Evolutionary conservation across 2,113 vertebrate species (phyloP).

Genomic region (Nycticorax nycticorax): DNA sequence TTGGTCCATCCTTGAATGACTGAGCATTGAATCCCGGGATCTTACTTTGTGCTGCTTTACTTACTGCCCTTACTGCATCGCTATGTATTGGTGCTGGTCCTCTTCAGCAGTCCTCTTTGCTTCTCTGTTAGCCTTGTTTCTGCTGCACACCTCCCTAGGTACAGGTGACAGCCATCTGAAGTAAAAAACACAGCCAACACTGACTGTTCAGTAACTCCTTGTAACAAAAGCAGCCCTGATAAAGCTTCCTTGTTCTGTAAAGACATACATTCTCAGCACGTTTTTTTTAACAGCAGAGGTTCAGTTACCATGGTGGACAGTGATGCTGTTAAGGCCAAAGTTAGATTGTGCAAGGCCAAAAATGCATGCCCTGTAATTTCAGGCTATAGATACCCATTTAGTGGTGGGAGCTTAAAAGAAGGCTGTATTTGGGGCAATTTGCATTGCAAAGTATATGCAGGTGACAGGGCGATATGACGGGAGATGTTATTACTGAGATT

Average conservation of each 20-base stretch:
- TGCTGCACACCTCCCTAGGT: not conserved
- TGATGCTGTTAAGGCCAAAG: not conserved
- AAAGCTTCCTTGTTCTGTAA: not conserved
- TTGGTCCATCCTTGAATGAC: not conserved
- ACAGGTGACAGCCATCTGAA: not conserved
- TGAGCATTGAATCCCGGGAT: not conserved
- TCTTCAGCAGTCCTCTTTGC: not conserved
- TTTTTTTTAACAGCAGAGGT: not conserved
- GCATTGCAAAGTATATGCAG: not conserved
- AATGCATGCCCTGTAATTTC: not conserved
- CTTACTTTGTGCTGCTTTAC: not conserved
- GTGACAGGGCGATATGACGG: not conserved
- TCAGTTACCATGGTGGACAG: not conserved
- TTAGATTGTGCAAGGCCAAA: not conserved
- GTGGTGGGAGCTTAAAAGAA: not conserved
- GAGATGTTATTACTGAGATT: conserved; percentile 12
- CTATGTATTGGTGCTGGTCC: not conserved
- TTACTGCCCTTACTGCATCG: not conserved
- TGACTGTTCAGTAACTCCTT: not conserved
- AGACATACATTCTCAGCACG: not conserved
- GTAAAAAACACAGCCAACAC: not conserved
- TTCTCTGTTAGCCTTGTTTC: not conserved
- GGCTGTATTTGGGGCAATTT: not conserved
- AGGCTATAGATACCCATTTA: not conserved
- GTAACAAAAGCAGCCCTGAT: not conserved